phyloP scores from a whole-genome alignment of 2,888 invertebrate genomes.

The Watsonalla cultraria region DNA sequence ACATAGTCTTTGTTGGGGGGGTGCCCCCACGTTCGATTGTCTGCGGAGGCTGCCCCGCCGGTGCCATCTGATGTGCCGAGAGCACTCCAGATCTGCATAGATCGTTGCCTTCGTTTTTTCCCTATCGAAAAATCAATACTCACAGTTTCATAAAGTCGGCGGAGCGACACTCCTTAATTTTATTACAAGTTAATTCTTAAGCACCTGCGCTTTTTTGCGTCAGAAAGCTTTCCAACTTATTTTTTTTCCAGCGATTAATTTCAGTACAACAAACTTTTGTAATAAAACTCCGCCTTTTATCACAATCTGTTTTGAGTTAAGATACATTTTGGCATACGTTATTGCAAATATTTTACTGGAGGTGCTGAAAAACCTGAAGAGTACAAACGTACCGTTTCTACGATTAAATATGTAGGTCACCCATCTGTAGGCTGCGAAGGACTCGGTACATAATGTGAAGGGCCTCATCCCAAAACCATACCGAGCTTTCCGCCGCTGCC shows the following conservation, averaged over 20 bases:
- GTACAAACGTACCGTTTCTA: background rate
- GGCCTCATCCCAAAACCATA: conserved; percentile 64
- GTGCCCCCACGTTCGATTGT: conserved; percentile 74
- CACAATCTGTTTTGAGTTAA: background rate
- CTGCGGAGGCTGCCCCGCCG: conserved; percentile 77
- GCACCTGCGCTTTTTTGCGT: conserved; percentile 17
- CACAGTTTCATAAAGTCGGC: conserved; percentile 68
- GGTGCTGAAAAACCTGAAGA: conserved; percentile 2
- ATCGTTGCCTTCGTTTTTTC: conserved; percentile 79
- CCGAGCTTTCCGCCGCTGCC: conserved; percentile 65
- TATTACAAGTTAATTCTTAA: conserved; percentile 45
- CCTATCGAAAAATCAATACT: conserved; percentile 78
- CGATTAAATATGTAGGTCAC: conserved; percentile 33
- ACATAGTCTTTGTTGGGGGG: conserved; percentile 66
- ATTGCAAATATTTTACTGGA: background rate
- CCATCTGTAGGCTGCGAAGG: conserved; percentile 45
- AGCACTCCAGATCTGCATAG: conserved; percentile 79
- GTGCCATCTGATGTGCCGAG: conserved; percentile 79
- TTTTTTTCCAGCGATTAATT: conserved; percentile 11
- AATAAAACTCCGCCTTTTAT: background rate
- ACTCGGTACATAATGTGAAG: conserved; percentile 68
- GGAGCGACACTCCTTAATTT: conserved; percentile 65
- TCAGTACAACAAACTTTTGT: conserved; percentile 2
- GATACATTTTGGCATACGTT: background rate
- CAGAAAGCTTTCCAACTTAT: conserved; percentile 17